phyloP scores from a whole-genome alignment of 2,113 vertebrate genomes.

The Phainopepla nitens region DNA sequence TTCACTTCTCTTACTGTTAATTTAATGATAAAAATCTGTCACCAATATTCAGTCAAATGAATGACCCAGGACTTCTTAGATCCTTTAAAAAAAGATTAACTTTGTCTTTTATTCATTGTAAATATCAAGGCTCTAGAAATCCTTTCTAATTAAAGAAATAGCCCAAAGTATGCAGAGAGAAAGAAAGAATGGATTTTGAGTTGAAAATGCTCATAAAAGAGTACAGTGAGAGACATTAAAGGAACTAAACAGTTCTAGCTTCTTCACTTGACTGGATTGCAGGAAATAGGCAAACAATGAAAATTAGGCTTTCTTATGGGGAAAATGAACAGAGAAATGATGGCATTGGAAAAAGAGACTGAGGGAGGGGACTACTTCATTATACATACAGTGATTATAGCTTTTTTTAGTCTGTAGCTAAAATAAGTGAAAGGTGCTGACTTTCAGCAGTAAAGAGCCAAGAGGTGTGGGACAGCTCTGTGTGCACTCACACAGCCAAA shows the following conservation, averaged over 20 bases:
- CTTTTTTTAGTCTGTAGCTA: background rate
- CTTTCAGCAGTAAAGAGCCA: background rate
- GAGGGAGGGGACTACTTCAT: background rate
- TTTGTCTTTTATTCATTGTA: background rate
- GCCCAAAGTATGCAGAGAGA: background rate
- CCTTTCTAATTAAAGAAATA: background rate
- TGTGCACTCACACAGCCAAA: background rate
- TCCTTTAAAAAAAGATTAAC: background rate
- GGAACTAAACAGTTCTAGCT: background rate
- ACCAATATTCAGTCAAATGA: background rate
- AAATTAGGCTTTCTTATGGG: background rate
- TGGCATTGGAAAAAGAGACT: background rate
- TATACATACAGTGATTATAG: background rate
- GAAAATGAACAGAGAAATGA: background rate
- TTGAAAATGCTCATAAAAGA: background rate
- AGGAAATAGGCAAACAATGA: background rate
- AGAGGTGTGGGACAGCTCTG: background rate
- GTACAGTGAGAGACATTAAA: background rate
- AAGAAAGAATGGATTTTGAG: background rate
- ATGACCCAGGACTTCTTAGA: background rate
- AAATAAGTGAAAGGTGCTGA: background rate
- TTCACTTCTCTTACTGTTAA: background rate
- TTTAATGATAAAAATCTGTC: background rate
- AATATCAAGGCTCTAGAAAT: background rate
- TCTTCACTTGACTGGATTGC: background rate